Conservation (phyloP, 2,888 invertebrate species). For the Andrena marginata region DNA sequence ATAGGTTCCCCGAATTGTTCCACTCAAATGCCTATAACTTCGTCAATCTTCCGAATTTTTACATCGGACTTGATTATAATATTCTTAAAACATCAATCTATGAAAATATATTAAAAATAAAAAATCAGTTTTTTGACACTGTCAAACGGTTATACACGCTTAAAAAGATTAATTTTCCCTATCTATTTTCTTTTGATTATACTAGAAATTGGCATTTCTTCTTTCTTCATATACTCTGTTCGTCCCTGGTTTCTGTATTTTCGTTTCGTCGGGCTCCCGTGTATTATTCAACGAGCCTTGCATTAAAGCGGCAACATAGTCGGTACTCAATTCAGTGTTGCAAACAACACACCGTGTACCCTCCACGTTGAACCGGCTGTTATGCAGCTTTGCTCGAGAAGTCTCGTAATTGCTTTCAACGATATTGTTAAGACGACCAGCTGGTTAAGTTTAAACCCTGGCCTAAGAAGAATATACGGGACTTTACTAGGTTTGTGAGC, state of each 20-base stretch:
- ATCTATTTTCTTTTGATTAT: background rate
- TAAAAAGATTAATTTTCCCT: background rate
- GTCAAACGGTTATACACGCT: no score
- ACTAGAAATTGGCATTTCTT: background rate
- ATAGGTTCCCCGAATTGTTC: no score
- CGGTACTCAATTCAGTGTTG: constrained; percentile 26
- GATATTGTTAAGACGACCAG: background rate
- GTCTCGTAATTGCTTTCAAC: constrained; percentile 17
- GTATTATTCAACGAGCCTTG: constrained; percentile 35
- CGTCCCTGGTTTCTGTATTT: constrained; percentile 2
- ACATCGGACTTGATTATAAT: no score
- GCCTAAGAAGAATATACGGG: background rate
- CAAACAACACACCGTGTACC: constrained; percentile 40
- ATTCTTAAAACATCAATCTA: no score
- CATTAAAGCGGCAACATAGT: constrained; percentile 30
- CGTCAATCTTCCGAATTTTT: no score
- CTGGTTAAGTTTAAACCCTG: background rate
- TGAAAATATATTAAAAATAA: no score
- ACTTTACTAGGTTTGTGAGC: background rate
- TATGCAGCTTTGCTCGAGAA: constrained; percentile 36
- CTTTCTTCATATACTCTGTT: background rate
- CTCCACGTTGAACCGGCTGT: constrained; percentile 15
- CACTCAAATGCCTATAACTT: no score
- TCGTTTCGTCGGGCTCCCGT: background rate
- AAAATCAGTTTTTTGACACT: no score